Base-by-base conservation (phyloP, 2,797 vertebrate genomes). In the Prunella strophiata region DNA sequence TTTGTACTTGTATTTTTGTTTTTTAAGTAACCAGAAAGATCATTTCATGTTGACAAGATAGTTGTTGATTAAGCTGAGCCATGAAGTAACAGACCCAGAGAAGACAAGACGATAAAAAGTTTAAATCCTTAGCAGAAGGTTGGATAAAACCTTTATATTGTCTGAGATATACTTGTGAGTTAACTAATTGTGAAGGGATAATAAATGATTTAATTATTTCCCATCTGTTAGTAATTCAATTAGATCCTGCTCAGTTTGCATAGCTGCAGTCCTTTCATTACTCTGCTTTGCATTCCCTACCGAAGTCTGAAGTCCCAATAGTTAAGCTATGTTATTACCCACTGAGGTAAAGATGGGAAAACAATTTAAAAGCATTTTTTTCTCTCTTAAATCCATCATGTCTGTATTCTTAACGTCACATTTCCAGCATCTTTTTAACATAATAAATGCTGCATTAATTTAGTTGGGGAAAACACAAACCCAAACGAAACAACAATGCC, bases 121-220 rank as follows among this genome's bases (percentile, higher is more conserved):
- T 93, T 93, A 95, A 97, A 96, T 91, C 90, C 91, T 74, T 88
- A 97, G 50, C 87, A 97, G 85, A 94, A 97, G 58, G 65, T 68
- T 90, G 51, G 51, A 92, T 96, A 93, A 97, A 97, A 87, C 70
- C 36, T 90, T 96, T 93, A 94, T 95, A 96, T 94, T 94, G 89
- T 92, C 73, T 95, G 68, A 96, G 80, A 72, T 76, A 91, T 96
- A 96, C 84, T 96, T 95, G 62, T 95, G 85, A 94, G 65, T 96
- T 97, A 97, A 96, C 93, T 96, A 92, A 97, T 94, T 92, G 68
- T 94, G 92, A 97, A 97, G 86, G 70, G 78, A 96, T 94, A 97
- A 97, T 95, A 97, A 97, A 97, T 96, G 61, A 96, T 96, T 95
- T 95, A 85, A 98, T 95, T 97, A 97, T 96, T 94, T 91, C 73